These are phyloP conservation scores for Hypomecis atomaria DNA, from an alignment of 2,888 invertebrate species.

Conservation along the genomic window DNA sequence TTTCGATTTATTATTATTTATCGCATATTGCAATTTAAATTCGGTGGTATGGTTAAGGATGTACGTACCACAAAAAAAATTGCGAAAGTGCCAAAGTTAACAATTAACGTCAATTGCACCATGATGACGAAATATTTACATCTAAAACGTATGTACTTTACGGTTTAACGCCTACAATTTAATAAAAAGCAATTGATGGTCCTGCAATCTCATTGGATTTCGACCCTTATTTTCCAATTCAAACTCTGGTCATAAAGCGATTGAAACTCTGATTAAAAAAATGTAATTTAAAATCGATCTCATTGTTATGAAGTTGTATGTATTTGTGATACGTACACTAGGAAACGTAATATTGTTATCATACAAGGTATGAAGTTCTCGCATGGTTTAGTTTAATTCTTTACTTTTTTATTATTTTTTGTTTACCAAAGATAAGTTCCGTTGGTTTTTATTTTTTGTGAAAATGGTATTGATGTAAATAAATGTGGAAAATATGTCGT, in stretches of 20 bases:
- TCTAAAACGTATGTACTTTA: too few species aligned
- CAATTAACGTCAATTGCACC: too few species aligned
- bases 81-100: too few species aligned
- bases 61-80: too few species aligned
- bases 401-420: slow-evolving; percentile 45
- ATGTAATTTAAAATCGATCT: slow-evolving; percentile 78
- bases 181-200: not conserved
- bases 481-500: slow-evolving; percentile 13
- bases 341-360: slow-evolving; percentile 80
- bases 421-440: slow-evolving; percentile 81
- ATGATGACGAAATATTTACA: too few species aligned
- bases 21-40: too few species aligned
- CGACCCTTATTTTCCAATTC: slow-evolving; percentile 40
- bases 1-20: too few species aligned
- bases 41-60: too few species aligned
- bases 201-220: slow-evolving; percentile 12
- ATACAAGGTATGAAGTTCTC: slow-evolving; percentile 83
- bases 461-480: slow-evolving; percentile 35
- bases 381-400: slow-evolving; percentile 50
- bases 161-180: too few species aligned
- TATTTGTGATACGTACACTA: slow-evolving; percentile 65
- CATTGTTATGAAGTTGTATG: slow-evolving; percentile 80
- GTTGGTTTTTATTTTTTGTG: slow-evolving; percentile 49
- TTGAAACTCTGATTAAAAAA: slow-evolving; percentile 70
- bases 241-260: slow-evolving; percentile 66